Base-by-base conservation (phyloP, 2,888 invertebrate species). In the Mellilla xanthometata region DNA sequence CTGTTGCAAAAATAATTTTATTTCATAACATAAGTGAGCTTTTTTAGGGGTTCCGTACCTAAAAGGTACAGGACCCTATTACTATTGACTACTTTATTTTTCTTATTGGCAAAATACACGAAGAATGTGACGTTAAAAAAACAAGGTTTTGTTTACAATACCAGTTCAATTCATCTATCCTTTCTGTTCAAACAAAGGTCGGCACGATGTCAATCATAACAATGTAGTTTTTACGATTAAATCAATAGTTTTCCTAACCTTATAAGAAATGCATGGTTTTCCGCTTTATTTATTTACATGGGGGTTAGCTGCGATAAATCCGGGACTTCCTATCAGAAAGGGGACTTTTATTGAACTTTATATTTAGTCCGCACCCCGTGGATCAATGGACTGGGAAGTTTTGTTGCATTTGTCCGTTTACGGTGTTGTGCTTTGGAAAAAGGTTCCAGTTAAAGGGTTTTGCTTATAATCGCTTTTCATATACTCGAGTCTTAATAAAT, bases 211-310 rank as follows among this genome's bases (percentile, higher is more conserved):
- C 62, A 65, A 69, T 72, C 65, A 72, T 62, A 74, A 70, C 67
- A 67, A 65, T 62, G 50, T 61, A 61, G 52, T 62, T 64, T 59
- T 59, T 60, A 58, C 60, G 49, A 39, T 56, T 51, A 62, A 81
- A 80, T 81, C 81, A 62, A 84, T 83, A 84, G 73, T 77, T 76
- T 12, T 70, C 65, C 65, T 80, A 82, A 81, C 80, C 81, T 86
- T 81, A 87, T 89, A 87, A 86, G 80, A 80, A 84, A 88, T 88
- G 88, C 83, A 89, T 83, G 81, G 70, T 65, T 68, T 66, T 73
- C 68, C 75, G 76, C 68, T 83, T 89, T 89, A 88, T 87, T 88
- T 88, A 88, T 89, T 88, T 85, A 89, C 77, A 83, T 80, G 83
- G 87, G n/a, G 86, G 86, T 84, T 81, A 83, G 80, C 30, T 66